Evolutionary conservation across 2,113 vertebrate genomes (phyloP).

Genomic region (Python bivittatus): DNA sequence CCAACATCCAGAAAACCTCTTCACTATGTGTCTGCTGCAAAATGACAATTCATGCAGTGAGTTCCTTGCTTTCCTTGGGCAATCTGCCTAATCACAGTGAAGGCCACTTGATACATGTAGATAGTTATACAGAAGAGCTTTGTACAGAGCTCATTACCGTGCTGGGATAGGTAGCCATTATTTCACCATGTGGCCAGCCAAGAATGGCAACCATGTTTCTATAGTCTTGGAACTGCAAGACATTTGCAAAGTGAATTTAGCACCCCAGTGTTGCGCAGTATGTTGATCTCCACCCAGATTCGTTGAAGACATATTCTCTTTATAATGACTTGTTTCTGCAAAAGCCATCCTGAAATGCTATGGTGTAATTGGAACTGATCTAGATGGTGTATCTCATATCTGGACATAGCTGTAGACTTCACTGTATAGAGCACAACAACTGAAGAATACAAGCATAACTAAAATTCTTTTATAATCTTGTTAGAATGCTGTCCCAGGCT

Average conservation of each 20-base stretch:
- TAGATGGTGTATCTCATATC: not conserved
- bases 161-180: not conserved
- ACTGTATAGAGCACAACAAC: not conserved
- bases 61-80: not conserved
- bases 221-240: not conserved
- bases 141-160: not conserved
- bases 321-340: not conserved
- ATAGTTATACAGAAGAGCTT: not conserved
- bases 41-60: not conserved
- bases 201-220: not conserved
- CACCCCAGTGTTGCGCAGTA: not conserved
- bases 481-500: not conserved
- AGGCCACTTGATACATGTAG: too few relatives aligned
- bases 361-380: not conserved
- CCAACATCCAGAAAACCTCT: not conserved
- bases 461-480: not conserved
- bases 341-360: not conserved
- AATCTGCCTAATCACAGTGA: not conserved
- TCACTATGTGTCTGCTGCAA: not conserved
- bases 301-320: not conserved
- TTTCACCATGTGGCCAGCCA: not conserved
- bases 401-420: not conserved
- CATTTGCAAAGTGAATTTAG: not conserved
- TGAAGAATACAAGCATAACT: not conserved
- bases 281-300: not conserved